Evolutionary conservation across 2,113 vertebrate genomes (phyloP), one percentile per base, ranked within the genome.

Genomic region (Glaucidium brasilianum): DNA sequence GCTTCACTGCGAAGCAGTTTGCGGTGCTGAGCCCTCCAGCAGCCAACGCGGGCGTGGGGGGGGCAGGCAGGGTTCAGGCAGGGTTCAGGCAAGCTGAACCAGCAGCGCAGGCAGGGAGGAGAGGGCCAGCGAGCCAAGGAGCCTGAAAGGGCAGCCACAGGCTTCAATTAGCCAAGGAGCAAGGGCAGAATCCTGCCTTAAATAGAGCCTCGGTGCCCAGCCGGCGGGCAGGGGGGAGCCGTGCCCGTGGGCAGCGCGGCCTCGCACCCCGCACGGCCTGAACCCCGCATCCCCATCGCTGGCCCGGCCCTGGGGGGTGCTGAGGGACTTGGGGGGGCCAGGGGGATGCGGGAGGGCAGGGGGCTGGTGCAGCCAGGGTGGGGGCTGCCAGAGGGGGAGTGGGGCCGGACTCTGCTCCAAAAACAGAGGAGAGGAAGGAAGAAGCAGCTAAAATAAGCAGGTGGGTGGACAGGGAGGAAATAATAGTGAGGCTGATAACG

Each of bases 401-500:
- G 5, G 58, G 81, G 47, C 37, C 3, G 1, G 56, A 39, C 11
- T 71, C 83, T 62, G 77, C 47, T 90, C 78, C n/a, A 1, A 86
- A 94, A 94, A 87, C 87, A 96, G 90, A 87, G 35, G 96, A 67
- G 90, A 96, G 96, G 95, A 97, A 97, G 96, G 96, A 96, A 97
- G 92, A 74, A 88, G 85, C 45, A 73, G 90, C 96, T 97, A 96
- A 96, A 96, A 94, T 95, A 96, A 96, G 96, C 93, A 95, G 96
- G 94, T 94, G 96, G 94, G 96, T 88, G 95, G 96, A 39, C 94
- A 92, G 82, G 88, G 96, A 96, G 96, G 96, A 97, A 96, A 91
- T 88, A 59, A 92, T 85, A 73, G 63, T 1, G 47, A 86, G 47
- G 45, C 88, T 63, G 96, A 97, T 94, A 97, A 96, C 5, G 13